Percentiles rank a stretch among this genome's conserved stretches.
Conservation (phyloP, 2,888 invertebrate species). For the Dynastes tityus region DNA sequence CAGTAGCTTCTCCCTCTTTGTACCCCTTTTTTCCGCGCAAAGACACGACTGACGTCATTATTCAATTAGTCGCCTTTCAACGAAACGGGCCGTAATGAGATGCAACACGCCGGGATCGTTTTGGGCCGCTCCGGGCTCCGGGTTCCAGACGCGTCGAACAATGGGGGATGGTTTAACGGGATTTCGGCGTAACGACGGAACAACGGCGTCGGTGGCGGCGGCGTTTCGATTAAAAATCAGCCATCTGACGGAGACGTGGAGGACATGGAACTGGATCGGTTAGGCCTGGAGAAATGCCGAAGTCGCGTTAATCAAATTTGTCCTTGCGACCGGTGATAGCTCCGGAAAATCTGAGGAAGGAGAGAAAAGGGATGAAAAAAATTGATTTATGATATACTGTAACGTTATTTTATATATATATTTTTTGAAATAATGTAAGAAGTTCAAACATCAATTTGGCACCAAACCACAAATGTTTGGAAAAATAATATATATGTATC, state of each 20-base stretch:
- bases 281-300: neutral
- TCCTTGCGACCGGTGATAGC: slow-evolving; percentile 1
- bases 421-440: too few species aligned
- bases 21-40: slow-evolving; percentile 48
- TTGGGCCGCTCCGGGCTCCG: slow-evolving; percentile 49
- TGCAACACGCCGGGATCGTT: slow-evolving; percentile 59
- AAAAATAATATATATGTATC: too few species aligned
- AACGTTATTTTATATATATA: too few species aligned
- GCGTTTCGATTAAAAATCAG: slow-evolving; percentile 41
- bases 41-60: slow-evolving; percentile 62
- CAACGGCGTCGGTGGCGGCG: neutral
- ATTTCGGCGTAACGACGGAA: slow-evolving; percentile 55
- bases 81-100: slow-evolving; percentile 63
- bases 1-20: neutral
- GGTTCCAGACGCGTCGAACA: neutral
- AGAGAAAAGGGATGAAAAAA: too few species aligned
- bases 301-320: slow-evolving; percentile 16
- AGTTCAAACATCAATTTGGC: too few species aligned
- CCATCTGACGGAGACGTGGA: slow-evolving; percentile 36
- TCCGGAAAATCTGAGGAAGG: too few species aligned
- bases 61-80: slow-evolving; percentile 64
- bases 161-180: slow-evolving; percentile 64
- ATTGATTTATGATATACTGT: too few species aligned
- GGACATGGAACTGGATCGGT: slow-evolving; percentile 10
- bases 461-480: too few species aligned